phyloP scores from a whole-genome alignment of 2,797 vertebrate genomes.

The Hafferia zeledoni region DNA sequence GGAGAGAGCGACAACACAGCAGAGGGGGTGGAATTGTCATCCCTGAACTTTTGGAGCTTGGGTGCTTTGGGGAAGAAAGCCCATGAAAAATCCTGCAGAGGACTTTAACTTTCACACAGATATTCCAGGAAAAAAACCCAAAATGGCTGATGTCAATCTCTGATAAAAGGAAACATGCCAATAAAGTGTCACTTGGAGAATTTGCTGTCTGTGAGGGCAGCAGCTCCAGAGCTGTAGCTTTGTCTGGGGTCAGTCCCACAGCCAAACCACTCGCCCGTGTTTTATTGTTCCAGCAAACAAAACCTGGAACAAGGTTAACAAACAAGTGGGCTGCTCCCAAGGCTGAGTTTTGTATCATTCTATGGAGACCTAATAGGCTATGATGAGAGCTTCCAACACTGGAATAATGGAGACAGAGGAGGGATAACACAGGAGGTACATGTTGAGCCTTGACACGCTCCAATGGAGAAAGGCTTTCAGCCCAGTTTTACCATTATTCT shows the following conservation, averaged over 20 bases:
- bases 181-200: not conserved
- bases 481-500: not conserved
- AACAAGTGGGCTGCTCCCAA: slow-evolving; percentile 17
- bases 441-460: not conserved
- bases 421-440: not conserved
- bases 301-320: slow-evolving; percentile 57
- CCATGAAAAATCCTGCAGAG: accelerated
- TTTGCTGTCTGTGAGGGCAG: not conserved
- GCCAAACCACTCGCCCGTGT: not conserved
- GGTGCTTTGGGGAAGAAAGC: not conserved
- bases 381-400: not conserved
- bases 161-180: not conserved
- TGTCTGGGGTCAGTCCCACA: not conserved
- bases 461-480: not conserved
- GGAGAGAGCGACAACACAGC: not conserved
- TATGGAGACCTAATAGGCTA: not conserved
- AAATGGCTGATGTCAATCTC: not conserved
- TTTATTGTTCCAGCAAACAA: slow-evolving; percentile 61
- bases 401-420: not conserved
- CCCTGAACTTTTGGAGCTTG: not conserved
- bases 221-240: not conserved
- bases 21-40: not conserved
- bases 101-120: slow-evolving; percentile 21
- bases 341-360: not conserved
- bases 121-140: not conserved